phyloP scores from a whole-genome alignment of 2,797 vertebrate species.

The Meriones psammophilus region DNA sequence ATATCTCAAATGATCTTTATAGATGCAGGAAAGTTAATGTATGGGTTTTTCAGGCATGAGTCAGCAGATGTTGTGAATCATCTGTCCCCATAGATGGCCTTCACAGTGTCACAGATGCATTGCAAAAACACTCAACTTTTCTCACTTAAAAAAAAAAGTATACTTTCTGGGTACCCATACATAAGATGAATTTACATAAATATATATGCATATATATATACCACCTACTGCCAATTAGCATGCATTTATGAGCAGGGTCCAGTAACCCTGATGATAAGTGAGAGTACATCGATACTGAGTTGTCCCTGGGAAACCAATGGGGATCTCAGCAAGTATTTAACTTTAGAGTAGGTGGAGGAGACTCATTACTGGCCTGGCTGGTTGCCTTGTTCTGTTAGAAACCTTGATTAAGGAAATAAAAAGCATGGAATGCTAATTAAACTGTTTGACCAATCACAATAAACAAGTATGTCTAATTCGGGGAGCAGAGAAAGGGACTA shows the following conservation, averaged over 20 bases:
- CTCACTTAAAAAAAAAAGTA: slow-evolving; percentile 79
- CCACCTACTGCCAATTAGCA: slow-evolving; percentile 86
- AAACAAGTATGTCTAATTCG: slow-evolving; percentile 81
- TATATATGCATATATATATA: slow-evolving; percentile 75
- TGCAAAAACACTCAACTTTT: slow-evolving; percentile 81
- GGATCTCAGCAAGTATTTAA: slow-evolving; percentile 87
- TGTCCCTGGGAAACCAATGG: slow-evolving; percentile 83
- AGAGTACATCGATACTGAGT: slow-evolving; percentile 84
- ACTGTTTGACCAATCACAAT: slow-evolving; percentile 77
- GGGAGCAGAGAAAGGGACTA: slow-evolving; percentile 48
- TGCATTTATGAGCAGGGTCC: slow-evolving; percentile 82
- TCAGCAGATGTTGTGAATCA: slow-evolving; percentile 83
- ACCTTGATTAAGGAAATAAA: slow-evolving; percentile 86
- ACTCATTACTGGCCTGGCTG: slow-evolving; percentile 86
- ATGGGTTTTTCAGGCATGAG: slow-evolving; percentile 78
- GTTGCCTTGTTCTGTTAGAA: slow-evolving; percentile 86
- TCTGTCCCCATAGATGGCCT: slow-evolving; percentile 77
- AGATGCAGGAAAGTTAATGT: slow-evolving; percentile 83
- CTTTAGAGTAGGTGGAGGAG: slow-evolving; percentile 85
- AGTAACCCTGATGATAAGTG: slow-evolving; percentile 88
- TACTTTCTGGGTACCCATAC: slow-evolving; percentile 69
- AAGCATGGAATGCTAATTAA: slow-evolving; percentile 79
- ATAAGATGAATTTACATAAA: slow-evolving; percentile 80
- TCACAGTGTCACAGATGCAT: slow-evolving; percentile 81
- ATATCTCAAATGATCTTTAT: slow-evolving; percentile 80